Evolutionary conservation across 2,113 vertebrate species (phyloP).

Genomic region (Nanorana parkeri): DNA sequence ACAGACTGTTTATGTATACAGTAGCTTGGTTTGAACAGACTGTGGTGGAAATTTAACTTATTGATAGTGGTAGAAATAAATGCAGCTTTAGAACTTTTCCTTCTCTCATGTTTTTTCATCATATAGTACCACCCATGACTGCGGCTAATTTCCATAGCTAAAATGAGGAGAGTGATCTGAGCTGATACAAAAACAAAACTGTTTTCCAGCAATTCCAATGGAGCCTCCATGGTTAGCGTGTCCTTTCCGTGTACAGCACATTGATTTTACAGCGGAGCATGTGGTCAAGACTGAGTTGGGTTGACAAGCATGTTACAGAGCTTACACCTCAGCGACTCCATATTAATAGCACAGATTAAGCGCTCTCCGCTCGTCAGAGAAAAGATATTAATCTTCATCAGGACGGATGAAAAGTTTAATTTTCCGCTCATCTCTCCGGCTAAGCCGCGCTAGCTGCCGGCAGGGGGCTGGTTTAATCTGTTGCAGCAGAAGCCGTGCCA

Average conservation of each 20-base stretch:
- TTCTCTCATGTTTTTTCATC: too few species aligned
- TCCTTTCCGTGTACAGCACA: constrained; percentile 1
- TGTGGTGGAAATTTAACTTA: too few species aligned
- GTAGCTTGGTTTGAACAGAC: too few species aligned
- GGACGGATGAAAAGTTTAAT: constrained; percentile 66
- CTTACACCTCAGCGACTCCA: constrained; percentile 61
- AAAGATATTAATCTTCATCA: constrained; percentile 72
- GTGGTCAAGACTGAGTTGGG: constrained; percentile 18
- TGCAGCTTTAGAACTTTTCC: too few species aligned
- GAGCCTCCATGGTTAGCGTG: neutral
- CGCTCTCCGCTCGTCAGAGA: constrained; percentile 65
- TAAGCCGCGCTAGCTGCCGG: constrained; percentile 39
- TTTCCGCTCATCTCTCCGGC: constrained; percentile 59
- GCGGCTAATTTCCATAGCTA: too few species aligned
- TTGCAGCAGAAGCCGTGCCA: constrained; percentile 44
- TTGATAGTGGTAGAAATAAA: too few species aligned
- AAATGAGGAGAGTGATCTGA: too few species aligned
- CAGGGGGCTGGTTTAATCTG: constrained; percentile 52
- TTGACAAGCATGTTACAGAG: constrained; percentile 40
- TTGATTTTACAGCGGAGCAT: constrained; percentile 6
- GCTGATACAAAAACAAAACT: too few species aligned
- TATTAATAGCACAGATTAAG: constrained; percentile 69
- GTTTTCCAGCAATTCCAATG: neutral
- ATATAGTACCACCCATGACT: too few species aligned
- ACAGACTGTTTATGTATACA: too few species aligned